These are phyloP conservation scores for Cephus rjabovi DNA, from an alignment of 2,888 invertebrate species.

Conservation along the genomic window DNA sequence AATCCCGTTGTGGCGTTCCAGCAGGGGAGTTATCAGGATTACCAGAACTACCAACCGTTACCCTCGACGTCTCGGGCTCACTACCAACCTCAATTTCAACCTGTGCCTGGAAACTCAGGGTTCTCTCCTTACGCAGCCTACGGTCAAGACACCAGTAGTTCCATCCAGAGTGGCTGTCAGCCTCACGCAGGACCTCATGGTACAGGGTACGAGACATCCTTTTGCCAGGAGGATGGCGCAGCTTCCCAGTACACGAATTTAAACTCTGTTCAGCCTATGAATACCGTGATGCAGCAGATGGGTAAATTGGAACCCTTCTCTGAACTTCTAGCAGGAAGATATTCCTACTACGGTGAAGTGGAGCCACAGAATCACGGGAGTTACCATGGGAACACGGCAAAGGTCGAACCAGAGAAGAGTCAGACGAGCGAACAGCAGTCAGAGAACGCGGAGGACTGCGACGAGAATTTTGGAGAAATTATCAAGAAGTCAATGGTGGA, in stretches of 20 bases:
- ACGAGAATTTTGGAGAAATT: constrained; percentile 90
- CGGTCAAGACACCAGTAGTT: constrained; percentile 33
- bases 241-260: constrained; percentile 75
- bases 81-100: constrained; percentile 48
- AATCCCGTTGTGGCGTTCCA: constrained; percentile 31
- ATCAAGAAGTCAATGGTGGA: constrained; percentile 94
- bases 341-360: constrained; percentile 66
- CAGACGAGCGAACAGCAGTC: constrained; percentile 25
- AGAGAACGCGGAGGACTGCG: constrained; percentile 65
- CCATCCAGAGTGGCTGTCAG: constrained; percentile 20
- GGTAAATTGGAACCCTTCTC: constrained; percentile 79
- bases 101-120: constrained; percentile 33
- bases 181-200: constrained; percentile 22
- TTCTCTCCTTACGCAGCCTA: constrained; percentile 53
- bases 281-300: constrained; percentile 62
- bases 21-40: constrained; percentile 40
- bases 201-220: constrained; percentile 42
- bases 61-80: constrained; percentile 58
- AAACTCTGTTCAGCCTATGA: constrained; percentile 70
- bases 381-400: constrained; percentile 26
- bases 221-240: constrained; percentile 67
- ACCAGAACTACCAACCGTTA: constrained; percentile 45
- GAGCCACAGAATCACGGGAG: constrained; percentile 41
- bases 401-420: constrained; percentile 29
- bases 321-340: constrained; percentile 72